These are phyloP conservation scores for Ptychoptera contaminata DNA, from an alignment of 2,888 invertebrate species.

Conservation along the genomic window DNA sequence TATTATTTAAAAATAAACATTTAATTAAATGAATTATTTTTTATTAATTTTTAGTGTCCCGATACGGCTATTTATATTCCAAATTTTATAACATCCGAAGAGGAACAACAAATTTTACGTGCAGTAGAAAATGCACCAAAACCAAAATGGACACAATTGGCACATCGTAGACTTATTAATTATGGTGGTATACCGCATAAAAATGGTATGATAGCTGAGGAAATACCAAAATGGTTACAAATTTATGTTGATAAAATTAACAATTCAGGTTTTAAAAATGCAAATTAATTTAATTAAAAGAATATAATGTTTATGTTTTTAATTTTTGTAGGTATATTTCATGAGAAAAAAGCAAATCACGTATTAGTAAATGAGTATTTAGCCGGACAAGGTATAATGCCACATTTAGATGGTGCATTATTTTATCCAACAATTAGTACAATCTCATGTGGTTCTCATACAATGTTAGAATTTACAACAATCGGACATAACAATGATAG, in stretches of 20 bases:
- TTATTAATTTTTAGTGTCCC: conserved; percentile 21
- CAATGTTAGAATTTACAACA: conserved; percentile 70
- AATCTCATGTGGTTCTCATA: conserved; percentile 80
- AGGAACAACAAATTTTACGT: conserved; percentile 53
- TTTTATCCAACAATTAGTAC: conserved; percentile 89
- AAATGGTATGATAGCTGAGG: conserved; percentile 86
- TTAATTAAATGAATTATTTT: neutral
- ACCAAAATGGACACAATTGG: conserved; percentile 91
- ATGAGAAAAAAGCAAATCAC: conserved; percentile 69
- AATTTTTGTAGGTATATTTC: conserved; percentile 32
- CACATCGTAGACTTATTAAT: conserved; percentile 85
- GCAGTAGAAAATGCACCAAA: conserved; percentile 67
- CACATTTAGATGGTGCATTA: conserved; percentile 89
- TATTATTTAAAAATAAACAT: too few relatives aligned
- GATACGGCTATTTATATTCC: conserved; percentile 52
- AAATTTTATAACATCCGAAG: conserved; percentile 62
- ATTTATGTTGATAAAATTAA: conserved; percentile 53
- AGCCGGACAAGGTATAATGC: conserved; percentile 91
- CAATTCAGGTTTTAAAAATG: conserved; percentile 41
- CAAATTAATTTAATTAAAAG: too few relatives aligned
- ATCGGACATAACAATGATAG: conserved; percentile 29
- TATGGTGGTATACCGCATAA: conserved; percentile 92
- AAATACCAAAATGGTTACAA: conserved; percentile 73
- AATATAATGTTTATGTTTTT: neutral
- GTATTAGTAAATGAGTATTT: conserved; percentile 88